These are phyloP conservation scores for Odontocerum albicorne DNA, from an alignment of 2,888 invertebrate species.

Conservation along the genomic window DNA sequence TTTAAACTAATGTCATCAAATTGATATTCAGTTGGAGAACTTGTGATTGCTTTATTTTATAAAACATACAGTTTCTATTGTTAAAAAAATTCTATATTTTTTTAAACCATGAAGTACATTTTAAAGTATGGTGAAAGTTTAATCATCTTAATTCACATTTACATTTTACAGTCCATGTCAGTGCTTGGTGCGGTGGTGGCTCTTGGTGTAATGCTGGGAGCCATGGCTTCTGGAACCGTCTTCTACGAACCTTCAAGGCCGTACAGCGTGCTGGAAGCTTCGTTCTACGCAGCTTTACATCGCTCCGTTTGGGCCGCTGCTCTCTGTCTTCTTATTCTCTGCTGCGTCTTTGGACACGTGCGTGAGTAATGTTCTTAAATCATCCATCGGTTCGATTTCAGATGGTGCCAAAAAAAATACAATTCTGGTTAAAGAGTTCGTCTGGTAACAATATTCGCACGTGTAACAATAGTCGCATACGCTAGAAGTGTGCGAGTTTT, in stretches of 20 bases:
- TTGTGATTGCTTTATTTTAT: too few relatives aligned
- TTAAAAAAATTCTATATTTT: too few relatives aligned
- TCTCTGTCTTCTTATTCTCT: slow-evolving; percentile 51
- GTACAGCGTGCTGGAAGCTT: slow-evolving; percentile 56
- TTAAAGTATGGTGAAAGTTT: background rate
- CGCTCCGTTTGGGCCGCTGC: slow-evolving; percentile 59
- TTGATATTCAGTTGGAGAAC: too few relatives aligned
- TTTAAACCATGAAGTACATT: slow-evolving; percentile 6
- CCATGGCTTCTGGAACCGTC: slow-evolving; percentile 52
- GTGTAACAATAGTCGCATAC: too few relatives aligned
- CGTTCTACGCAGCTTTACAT: slow-evolving; percentile 59
- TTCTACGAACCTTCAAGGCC: slow-evolving; percentile 53
- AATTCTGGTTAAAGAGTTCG: too few relatives aligned
- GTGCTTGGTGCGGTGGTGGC: slow-evolving; percentile 47
- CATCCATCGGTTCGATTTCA: too few relatives aligned
- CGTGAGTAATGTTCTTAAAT: too few relatives aligned
- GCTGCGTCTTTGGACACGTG: slow-evolving; percentile 56
- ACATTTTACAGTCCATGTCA: slow-evolving; percentile 55
- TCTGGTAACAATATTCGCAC: too few relatives aligned
- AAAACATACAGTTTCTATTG: too few relatives aligned
- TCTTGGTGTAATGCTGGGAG: slow-evolving; percentile 50
- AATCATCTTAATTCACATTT: background rate
- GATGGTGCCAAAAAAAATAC: too few relatives aligned
- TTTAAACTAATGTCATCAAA: too few relatives aligned
- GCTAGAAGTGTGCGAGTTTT: too few relatives aligned